Base-by-base conservation (phyloP, 2,888 invertebrate genomes). In the Dusona sp. region DNA sequence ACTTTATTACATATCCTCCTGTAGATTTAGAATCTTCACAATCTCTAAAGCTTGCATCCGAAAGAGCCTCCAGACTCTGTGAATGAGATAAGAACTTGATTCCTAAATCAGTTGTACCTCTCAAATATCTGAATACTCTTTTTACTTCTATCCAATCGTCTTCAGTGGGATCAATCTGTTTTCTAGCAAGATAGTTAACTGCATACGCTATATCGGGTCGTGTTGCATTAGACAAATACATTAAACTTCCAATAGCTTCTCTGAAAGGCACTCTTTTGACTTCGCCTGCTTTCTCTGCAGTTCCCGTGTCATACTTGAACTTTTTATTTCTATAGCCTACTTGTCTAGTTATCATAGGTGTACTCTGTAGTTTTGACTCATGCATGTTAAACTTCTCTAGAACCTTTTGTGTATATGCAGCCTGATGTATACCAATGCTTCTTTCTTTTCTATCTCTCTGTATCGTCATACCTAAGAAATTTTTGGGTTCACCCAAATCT, bases 201-300 rank as follows among this genome's bases (percentile, higher is more conserved):
- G 81, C 70, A 65, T 45, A 77, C 0, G 81, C 51, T 73, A 87
- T 87, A 54, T 84, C 84, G 0, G 86, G 84, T 48, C 79, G 68
- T 1, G 81, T 84, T 4, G 70, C 70, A 8, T 78, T 81, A 6
- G 88, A 86, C n/a, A 89, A 54, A 86, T 89, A 89, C 82, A 89
- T 77, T 42, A 89, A 81, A 70, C 89, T 88, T 25, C 88, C 88
- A 33, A 90, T 84, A 13, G 89, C 89, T 88, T 89, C 86, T 74
- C 88, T 64, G 64, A 81, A 85, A 4, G 79, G 79, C 3, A 79
- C 84, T 36, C 33, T 79, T 57, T 79, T 73, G 2, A 74, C 48
- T 73, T 79, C 84, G n/a, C 70, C 22, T 42, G 45, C 25, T 67
- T 9, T 79, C n/a, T 45, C 48, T 25, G 42, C n/a, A 13, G 82